Percentiles rank a stretch among this genome's conserved stretches.
phyloP scores from a whole-genome alignment of 2,113 vertebrate species.

The Pseudorasbora parva region DNA sequence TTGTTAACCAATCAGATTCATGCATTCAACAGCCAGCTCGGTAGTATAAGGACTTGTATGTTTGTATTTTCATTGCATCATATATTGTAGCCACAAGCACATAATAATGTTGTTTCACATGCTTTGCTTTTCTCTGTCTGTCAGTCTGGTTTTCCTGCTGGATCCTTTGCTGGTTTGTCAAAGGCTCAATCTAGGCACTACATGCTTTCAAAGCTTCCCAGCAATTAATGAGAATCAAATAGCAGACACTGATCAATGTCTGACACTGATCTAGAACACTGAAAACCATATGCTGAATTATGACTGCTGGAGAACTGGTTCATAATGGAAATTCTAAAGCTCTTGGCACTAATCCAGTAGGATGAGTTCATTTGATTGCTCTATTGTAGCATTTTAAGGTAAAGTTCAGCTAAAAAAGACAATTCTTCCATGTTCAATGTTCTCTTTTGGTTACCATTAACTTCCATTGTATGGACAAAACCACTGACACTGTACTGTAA shows the following conservation, averaged over 20 bases:
- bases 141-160: constrained; percentile 9
- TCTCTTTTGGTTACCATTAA: no score
- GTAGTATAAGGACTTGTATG: background rate
- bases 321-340: no score
- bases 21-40: no score
- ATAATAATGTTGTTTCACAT: background rate
- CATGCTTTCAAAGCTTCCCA: background rate
- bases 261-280: background rate
- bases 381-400: background rate
- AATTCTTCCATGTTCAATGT: no score
- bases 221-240: background rate
- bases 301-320: no score
- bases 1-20: no score
- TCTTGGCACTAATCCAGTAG: no score
- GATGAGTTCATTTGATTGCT: background rate
- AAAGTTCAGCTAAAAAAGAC: background rate
- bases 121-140: background rate
- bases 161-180: constrained; percentile 2
- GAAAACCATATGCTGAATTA: background rate
- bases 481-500: no score
- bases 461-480: no score
- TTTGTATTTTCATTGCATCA: background rate
- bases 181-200: background rate
- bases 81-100: background rate
- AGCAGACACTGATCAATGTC: background rate